phyloP scores from a whole-genome alignment of 2,888 invertebrate species.

The Dasypogon diadema region DNA sequence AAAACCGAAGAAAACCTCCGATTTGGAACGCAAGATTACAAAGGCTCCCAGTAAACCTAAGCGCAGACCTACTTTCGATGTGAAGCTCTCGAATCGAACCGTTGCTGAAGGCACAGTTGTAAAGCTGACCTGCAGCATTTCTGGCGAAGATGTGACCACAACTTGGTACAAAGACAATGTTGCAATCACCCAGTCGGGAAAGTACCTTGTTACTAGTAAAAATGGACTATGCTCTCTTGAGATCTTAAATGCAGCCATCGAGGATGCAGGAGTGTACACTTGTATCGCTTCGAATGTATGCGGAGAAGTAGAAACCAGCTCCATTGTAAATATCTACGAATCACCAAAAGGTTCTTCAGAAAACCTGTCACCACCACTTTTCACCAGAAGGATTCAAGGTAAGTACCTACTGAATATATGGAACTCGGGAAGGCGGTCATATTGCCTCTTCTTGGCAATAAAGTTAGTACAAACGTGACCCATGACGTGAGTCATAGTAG shows the following conservation, averaged over 20 bases:
- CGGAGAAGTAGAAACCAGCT: slow-evolving; percentile 67
- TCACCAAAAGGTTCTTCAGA: slow-evolving; percentile 62
- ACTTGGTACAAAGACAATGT: slow-evolving; percentile 82
- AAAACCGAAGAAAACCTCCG: not conserved
- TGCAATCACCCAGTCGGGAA: slow-evolving; percentile 65
- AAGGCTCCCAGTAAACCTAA: slow-evolving; percentile 58
- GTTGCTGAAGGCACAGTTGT: slow-evolving; percentile 80
- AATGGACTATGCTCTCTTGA: slow-evolving; percentile 77
- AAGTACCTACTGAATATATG: slow-evolving; percentile 59
- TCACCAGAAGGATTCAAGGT: slow-evolving; percentile 69
- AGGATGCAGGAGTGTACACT: slow-evolving; percentile 83
- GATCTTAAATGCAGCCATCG: slow-evolving; percentile 75
- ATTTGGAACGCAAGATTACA: not conserved
- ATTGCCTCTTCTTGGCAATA: slow-evolving; percentile 54
- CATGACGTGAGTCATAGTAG: slow-evolving; percentile 11
- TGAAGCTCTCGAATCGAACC: slow-evolving; percentile 80
- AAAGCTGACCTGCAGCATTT: slow-evolving; percentile 82
- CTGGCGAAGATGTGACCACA: slow-evolving; percentile 77
- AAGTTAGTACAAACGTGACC: slow-evolving; percentile 6
- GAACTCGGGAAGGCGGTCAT: slow-evolving; percentile 55
- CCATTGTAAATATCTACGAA: slow-evolving; percentile 67
- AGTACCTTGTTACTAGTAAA: slow-evolving; percentile 70
- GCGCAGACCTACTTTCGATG: slow-evolving; percentile 67
- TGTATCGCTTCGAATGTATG: slow-evolving; percentile 80
- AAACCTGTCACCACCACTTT: slow-evolving; percentile 66